A percentile compares a stretch with the other conserved stretches of the same genome.
These are phyloP conservation scores for Sarcophaga peregrina DNA, from an alignment of 1,140 invertebrate species.

Conservation along the genomic window DNA sequence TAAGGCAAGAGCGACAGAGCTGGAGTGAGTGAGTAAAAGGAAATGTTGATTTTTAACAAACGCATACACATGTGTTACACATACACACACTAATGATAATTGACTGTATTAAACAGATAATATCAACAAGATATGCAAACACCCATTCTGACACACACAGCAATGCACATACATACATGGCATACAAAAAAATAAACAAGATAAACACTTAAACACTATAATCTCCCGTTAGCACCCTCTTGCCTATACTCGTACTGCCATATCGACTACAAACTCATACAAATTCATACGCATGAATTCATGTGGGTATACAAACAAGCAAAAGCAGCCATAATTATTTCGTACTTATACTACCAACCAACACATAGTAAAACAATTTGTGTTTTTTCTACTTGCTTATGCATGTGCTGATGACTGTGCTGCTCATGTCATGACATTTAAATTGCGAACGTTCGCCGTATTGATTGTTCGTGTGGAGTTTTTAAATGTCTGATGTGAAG, in stretches of 20 bases:
- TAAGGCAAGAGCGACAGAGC: not conserved
- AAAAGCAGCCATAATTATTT: not conserved
- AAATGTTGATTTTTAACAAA: not conserved
- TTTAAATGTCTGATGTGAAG: too few species aligned
- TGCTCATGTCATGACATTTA: conserved; percentile 1
- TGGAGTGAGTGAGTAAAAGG: not conserved
- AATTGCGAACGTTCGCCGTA: not conserved
- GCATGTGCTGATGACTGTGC: not conserved
- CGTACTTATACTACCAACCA: not conserved
- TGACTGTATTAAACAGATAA: conserved; percentile 8
- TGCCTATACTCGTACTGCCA: not conserved
- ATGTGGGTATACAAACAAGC: not conserved
- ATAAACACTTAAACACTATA: not conserved
- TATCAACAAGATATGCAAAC: not conserved
- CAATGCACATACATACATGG: not conserved
- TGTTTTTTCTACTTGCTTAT: not conserved
- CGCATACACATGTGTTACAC: not conserved
- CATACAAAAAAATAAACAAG: not conserved
- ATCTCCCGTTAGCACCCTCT: not conserved
- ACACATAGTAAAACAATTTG: not conserved
- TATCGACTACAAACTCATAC: too few species aligned
- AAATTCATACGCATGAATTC: too few species aligned
- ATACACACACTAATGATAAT: conserved; percentile 12
- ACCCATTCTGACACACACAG: not conserved
- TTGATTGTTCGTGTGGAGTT: too few species aligned